These are phyloP conservation scores for Porites divaricata DNA, from an alignment of 92 coral and sea anemone genomes.

Conservation along the genomic window DNA sequence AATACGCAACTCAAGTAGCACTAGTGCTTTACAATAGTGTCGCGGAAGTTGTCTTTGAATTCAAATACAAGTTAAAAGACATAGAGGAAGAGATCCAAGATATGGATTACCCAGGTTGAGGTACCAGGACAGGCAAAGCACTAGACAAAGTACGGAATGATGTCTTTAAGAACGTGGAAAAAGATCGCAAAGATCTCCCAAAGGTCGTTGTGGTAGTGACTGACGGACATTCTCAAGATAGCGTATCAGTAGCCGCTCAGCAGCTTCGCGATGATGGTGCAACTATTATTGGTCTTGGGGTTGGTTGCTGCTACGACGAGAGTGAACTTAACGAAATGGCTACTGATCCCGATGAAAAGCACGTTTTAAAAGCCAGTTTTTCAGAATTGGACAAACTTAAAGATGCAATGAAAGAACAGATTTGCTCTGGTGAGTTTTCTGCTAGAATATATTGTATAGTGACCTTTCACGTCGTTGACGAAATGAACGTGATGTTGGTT, in stretches of 20 bases:
- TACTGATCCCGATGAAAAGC: slow-evolving; percentile 60
- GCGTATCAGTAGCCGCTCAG: slow-evolving; percentile 60
- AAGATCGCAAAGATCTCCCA: slow-evolving; percentile 57
- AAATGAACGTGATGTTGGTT: too few relatives aligned
- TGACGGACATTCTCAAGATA: slow-evolving; percentile 70
- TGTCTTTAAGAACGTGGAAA: slow-evolving; percentile 8
- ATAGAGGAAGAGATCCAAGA: slow-evolving; percentile 35
- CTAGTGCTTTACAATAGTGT: slow-evolving; percentile 47
- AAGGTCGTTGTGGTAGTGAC: slow-evolving; percentile 73
- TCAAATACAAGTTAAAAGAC: slow-evolving; percentile 21
- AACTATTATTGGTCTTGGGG: slow-evolving; percentile 61
- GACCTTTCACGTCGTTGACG: too few relatives aligned
- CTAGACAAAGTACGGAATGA: too few relatives aligned
- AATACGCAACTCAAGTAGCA: slow-evolving; percentile 62
- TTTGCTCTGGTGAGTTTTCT: too few relatives aligned
- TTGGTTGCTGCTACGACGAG: slow-evolving; percentile 49
- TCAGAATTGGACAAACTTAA: not conserved
- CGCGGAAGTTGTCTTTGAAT: slow-evolving; percentile 33
- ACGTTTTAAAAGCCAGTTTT: slow-evolving; percentile 35
- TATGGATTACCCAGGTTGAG: slow-evolving; percentile 30
- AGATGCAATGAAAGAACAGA: too few relatives aligned
- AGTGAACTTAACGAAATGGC: slow-evolving; percentile 60
- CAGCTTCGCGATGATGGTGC: slow-evolving; percentile 67
- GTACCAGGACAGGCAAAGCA: slow-evolving; percentile 62
- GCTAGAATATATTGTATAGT: too few relatives aligned